These are phyloP conservation scores for Enteromius unitaeniatus DNA, from an alignment of 2,797 vertebrate genomes.

Conservation along the genomic window DNA sequence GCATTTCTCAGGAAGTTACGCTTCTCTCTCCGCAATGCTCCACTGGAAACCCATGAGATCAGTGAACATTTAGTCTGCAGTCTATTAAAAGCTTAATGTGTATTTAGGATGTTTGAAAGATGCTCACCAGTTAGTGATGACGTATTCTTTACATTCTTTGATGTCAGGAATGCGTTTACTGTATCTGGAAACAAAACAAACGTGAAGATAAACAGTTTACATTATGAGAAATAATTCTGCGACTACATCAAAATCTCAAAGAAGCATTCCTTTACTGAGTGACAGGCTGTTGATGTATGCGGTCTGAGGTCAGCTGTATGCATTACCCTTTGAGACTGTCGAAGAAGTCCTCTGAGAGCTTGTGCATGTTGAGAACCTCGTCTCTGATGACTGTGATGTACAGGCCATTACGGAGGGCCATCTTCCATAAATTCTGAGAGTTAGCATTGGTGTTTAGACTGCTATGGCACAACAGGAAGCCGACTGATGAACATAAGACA, in stretches of 20 bases:
- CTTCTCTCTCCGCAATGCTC: conserved; percentile 85
- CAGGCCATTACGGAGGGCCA: conserved; percentile 85
- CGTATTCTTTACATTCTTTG: conserved; percentile 89
- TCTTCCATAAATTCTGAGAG: conserved; percentile 89
- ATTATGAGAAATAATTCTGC: not conserved
- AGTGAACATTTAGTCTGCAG: not conserved
- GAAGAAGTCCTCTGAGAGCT: conserved; percentile 88
- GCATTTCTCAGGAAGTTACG: conserved; percentile 83
- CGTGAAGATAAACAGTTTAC: not conserved
- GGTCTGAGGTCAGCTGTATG: not conserved
- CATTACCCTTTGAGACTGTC: conserved; percentile 86
- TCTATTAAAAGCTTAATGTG: not conserved
- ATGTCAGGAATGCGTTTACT: conserved; percentile 87
- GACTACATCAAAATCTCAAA: not conserved
- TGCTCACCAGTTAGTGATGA: conserved; percentile 80
- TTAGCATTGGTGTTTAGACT: conserved; percentile 79
- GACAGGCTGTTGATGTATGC: not conserved
- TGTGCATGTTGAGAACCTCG: conserved; percentile 87
- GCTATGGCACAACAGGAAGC: conserved; percentile 90
- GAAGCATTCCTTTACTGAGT: not conserved
- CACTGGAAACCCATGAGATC: conserved; percentile 70
- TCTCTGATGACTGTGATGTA: conserved; percentile 86
- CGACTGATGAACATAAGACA: conserved; percentile 74
- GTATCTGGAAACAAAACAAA: conserved; percentile 75
- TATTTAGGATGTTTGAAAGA: not conserved